These are phyloP conservation scores for Heliconius hewitsoni DNA, from an alignment of 1,140 invertebrate species.

Conservation along the genomic window DNA sequence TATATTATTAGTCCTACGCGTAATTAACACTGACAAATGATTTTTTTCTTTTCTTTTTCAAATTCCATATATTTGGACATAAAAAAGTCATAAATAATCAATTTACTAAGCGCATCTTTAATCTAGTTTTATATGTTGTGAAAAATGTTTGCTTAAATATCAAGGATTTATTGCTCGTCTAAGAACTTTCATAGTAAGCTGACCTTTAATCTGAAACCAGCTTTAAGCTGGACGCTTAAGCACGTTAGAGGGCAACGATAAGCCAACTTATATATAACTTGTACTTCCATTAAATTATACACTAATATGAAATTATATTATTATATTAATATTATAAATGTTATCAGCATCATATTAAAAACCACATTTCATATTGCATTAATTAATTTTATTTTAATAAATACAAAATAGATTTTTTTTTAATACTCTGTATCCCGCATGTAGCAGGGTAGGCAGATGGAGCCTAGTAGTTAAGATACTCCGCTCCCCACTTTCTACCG, in stretches of 20 bases:
- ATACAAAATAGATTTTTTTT: too few species aligned
- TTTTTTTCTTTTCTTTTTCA: neutral
- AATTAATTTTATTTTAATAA: too few species aligned
- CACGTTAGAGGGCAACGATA: neutral
- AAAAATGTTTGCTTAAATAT: constrained; percentile 26
- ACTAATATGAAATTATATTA: too few species aligned
- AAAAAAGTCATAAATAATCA: neutral
- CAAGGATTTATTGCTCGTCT: constrained; percentile 30
- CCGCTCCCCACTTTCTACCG: too few species aligned
- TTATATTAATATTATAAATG: too few species aligned
- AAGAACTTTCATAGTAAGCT: constrained; percentile 22
- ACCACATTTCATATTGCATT: too few species aligned
- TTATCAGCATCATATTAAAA: too few species aligned
- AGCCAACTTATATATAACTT: neutral
- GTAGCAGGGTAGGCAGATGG: too few species aligned
- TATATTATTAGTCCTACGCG: too few species aligned
- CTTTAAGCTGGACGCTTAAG: constrained; percentile 1
- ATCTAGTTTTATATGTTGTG: neutral
- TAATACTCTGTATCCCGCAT: too few species aligned
- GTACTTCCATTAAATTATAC: neutral
- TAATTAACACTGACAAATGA: too few species aligned
- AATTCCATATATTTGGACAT: neutral
- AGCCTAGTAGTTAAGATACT: too few species aligned
- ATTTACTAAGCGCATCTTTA: neutral
- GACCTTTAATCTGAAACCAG: constrained; percentile 22